A percentile compares a stretch with the other conserved stretches of the same genome.
phyloP scores from a whole-genome alignment of 35 echinoderm and acorn worm species.

The Strongylocentrotus purpuratus region DNA sequence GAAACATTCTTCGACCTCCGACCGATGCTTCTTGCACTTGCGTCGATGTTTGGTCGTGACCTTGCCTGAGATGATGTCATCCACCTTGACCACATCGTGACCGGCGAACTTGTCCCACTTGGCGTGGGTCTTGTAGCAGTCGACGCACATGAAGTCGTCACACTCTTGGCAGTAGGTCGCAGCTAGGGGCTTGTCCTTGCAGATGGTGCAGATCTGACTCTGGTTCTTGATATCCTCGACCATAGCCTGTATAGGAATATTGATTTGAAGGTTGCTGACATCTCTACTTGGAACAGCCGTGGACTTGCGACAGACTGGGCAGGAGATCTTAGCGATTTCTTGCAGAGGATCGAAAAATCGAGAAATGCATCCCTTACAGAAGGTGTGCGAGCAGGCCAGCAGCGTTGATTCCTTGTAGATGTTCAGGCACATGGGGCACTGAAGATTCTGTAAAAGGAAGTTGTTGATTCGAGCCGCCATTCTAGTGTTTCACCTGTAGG shows the following conservation, averaged over 20 bases:
- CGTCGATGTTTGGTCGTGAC: background rate
- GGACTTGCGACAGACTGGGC: constrained; percentile 27
- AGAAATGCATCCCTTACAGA: constrained; percentile 24
- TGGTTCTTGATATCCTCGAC: constrained; percentile 36
- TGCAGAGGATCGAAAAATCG: constrained; percentile 29
- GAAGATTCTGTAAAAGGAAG: background rate
- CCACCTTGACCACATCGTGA: constrained; percentile 20
- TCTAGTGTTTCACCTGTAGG: background rate
- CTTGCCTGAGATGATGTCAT: constrained; percentile 22
- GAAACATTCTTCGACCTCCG: constrained; percentile 12
- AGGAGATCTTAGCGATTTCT: background rate
- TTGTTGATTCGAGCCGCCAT: constrained; percentile 19
- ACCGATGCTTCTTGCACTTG: constrained; percentile 20
- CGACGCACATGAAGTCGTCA: constrained; percentile 30
- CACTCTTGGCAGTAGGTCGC: constrained; percentile 31
- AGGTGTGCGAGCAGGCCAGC: constrained; percentile 30
- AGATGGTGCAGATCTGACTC: background rate
- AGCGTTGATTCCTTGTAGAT: background rate
- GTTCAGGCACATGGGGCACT: constrained; percentile 15
- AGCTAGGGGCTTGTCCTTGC: constrained; percentile 10
- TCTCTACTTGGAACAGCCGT: background rate
- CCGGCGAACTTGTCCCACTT: constrained; percentile 23
- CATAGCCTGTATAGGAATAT: background rate
- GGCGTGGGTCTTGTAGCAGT: background rate
- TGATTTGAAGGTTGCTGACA: background rate